These are phyloP conservation scores for Calliopum simillimum DNA, from an alignment of 2,888 invertebrate genomes.

Conservation along the genomic window DNA sequence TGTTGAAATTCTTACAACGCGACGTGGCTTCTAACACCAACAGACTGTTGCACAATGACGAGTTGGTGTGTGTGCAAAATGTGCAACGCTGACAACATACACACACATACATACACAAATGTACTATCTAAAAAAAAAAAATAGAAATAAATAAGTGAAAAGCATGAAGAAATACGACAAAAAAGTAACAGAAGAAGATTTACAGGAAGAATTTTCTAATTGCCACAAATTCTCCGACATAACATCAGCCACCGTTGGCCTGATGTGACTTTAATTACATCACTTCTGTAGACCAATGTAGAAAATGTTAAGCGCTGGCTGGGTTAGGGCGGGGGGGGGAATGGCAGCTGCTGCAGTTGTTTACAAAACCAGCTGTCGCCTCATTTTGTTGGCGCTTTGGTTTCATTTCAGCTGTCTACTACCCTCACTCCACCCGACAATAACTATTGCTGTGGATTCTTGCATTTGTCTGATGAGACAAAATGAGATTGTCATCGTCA, in stretches of 20 bases:
- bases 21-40: neutral
- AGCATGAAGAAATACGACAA: neutral
- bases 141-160: constrained; percentile 3
- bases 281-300: constrained; percentile 20
- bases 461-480: constrained; percentile 3
- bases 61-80: neutral
- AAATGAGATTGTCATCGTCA: constrained; percentile 1
- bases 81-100: neutral
- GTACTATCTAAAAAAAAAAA: neutral
- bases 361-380: too few species aligned
- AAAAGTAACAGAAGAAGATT: neutral
- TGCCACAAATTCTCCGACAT: constrained; percentile 31
- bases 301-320: neutral
- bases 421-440: neutral
- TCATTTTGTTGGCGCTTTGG: too few species aligned
- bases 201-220: constrained; percentile 29
- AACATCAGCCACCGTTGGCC: constrained; percentile 20
- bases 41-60: constrained; percentile 18
- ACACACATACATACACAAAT: neutral
- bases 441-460: constrained; percentile 1
- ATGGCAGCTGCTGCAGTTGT: too few species aligned
- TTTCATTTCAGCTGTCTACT: too few species aligned
- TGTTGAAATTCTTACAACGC: constrained; percentile 25
- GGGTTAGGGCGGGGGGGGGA: too few species aligned
- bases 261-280: constrained; percentile 49